phyloP scores from a whole-genome alignment of 2,797 vertebrate species.

The Parambassis ranga region DNA sequence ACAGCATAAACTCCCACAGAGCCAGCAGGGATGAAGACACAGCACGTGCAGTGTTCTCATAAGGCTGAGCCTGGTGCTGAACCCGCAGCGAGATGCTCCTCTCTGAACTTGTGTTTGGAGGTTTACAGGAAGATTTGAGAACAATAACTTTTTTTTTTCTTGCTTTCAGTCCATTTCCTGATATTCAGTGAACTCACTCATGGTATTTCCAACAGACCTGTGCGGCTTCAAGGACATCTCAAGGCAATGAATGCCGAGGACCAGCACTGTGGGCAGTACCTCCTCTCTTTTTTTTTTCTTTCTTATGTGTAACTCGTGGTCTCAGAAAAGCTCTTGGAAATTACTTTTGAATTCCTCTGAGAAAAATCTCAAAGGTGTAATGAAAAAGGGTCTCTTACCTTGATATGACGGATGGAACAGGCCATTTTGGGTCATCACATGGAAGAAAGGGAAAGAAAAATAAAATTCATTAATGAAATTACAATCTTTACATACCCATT shows the following conservation, averaged over 20 bases:
- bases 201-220: background rate
- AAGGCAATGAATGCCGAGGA: background rate
- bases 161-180: background rate
- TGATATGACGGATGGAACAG: conserved; percentile 7
- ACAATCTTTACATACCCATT: background rate
- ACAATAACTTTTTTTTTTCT: conserved; percentile 6
- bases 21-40: conserved; percentile 51
- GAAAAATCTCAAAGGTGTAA: background rate
- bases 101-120: conserved; percentile 41
- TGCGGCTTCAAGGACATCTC: conserved; percentile 11
- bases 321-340: conserved; percentile 1
- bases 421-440: conserved; percentile 26
- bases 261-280: background rate
- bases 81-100: conserved; percentile 27
- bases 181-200: conserved; percentile 1
- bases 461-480: conserved; percentile 31
- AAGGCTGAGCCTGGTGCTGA: conserved; percentile 42
- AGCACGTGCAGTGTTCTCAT: conserved; percentile 34
- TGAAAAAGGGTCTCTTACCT: conserved; percentile 74
- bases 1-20: conserved; percentile 56
- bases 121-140: conserved; percentile 33
- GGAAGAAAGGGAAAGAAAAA: background rate
- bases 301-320: background rate
- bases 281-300: background rate
- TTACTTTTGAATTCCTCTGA: background rate